Conservation (phyloP, 2,888 invertebrate genomes). For the Ramazzottius varieornatus region DNA sequence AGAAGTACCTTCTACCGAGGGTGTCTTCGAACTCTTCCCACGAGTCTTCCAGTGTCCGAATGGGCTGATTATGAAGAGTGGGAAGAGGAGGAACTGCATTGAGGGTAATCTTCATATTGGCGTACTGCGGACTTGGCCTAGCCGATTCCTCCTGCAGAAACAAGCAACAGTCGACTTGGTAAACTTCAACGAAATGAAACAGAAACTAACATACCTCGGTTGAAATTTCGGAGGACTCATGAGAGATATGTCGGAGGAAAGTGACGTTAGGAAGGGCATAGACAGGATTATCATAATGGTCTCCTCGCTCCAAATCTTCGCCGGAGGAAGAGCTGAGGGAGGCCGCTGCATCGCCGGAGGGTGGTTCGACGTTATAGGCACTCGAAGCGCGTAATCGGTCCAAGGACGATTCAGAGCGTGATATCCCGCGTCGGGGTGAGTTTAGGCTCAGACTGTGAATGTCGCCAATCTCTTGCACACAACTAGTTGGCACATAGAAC, state of each 20-base stretch:
- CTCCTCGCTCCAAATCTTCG: not conserved
- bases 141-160: not conserved
- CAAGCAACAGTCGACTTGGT: not conserved
- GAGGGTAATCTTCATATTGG: not conserved
- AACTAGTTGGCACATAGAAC: not conserved
- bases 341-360: not conserved
- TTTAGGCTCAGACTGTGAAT: not conserved
- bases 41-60: conserved; percentile 11
- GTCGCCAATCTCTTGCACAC: not conserved
- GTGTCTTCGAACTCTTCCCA: conserved; percentile 23
- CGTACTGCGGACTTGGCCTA: not conserved
- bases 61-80: conserved; percentile 8
- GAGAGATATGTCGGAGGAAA: no score
- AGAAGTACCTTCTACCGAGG: conserved; percentile 20
- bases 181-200: not conserved
- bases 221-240: no score
- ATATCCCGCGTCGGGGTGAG: not conserved
- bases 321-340: not conserved
- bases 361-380: not conserved
- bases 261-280: not conserved
- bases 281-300: not conserved
- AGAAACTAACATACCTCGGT: no score
- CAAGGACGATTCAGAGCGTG: not conserved
- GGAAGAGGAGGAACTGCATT: not conserved
- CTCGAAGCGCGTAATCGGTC: not conserved